Evolutionary conservation across 2,797 vertebrate species (phyloP).

Genomic region (Alectoris magna): DNA sequence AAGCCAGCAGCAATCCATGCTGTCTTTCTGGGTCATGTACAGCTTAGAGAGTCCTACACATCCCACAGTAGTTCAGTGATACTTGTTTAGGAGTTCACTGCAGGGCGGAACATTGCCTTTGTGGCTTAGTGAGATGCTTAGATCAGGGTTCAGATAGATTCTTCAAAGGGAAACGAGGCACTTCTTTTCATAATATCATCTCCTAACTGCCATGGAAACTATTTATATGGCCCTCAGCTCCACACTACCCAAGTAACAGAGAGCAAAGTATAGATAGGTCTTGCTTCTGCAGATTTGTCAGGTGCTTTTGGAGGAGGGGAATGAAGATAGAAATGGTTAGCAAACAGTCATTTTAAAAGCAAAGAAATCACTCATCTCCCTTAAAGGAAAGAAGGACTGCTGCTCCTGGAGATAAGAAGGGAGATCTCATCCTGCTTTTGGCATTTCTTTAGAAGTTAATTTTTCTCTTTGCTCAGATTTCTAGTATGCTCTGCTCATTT

Average conservation of each 20-base stretch:
- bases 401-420: neutral
- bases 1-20: neutral
- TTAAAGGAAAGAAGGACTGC: neutral
- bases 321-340: neutral
- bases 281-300: neutral
- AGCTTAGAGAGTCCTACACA: neutral
- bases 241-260: neutral
- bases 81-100: neutral
- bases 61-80: neutral
- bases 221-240: neutral
- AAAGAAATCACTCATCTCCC: neutral
- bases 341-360: neutral
- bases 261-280: neutral
- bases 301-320: neutral
- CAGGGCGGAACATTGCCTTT: neutral
- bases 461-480: neutral
- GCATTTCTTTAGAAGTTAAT: neutral
- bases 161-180: neutral
- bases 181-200: neutral
- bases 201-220: neutral
- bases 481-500: neutral
- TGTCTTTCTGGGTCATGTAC: neutral
- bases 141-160: neutral
- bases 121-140: neutral
- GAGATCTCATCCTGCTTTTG: neutral